phyloP scores from a whole-genome alignment of 1,140 invertebrate species.

The Drosophila kanapiae region DNA sequence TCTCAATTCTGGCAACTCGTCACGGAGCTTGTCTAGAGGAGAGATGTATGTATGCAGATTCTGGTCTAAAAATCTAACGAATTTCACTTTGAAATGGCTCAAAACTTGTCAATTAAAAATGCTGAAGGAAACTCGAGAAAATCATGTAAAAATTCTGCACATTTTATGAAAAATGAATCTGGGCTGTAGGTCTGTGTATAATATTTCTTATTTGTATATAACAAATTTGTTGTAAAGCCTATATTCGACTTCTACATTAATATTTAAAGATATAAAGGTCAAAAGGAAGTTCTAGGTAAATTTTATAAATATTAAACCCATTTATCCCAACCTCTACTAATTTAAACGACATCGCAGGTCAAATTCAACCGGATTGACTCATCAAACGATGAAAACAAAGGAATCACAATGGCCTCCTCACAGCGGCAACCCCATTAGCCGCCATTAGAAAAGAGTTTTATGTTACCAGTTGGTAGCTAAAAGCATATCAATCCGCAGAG shows the following conservation, averaged over 20 bases:
- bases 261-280: no score
- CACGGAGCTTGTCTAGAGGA: background rate
- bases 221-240: no score
- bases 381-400: constrained; percentile 2
- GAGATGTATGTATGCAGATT: constrained; percentile 1
- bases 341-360: background rate
- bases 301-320: background rate
- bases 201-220: no score
- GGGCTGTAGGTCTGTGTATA: no score
- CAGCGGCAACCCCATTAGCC: constrained; percentile 54
- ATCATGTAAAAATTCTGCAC: no score
- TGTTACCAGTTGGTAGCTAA: constrained; percentile 57
- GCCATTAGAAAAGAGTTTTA: constrained; percentile 63
- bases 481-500: constrained; percentile 39
- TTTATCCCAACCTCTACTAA: background rate
- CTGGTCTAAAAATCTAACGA: background rate
- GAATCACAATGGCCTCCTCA: constrained; percentile 4
- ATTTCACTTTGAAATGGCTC: constrained; percentile 14
- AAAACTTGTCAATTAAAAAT: background rate
- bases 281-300: background rate
- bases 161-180: background rate
- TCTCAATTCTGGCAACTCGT: constrained; percentile 3
- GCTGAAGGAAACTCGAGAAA: background rate
- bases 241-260: no score
- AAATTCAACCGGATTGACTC: constrained; percentile 24